A percentile compares a stretch with the other conserved stretches of the same genome.
phyloP scores from a whole-genome alignment of 1,140 invertebrate genomes.

The Brachionus plicatilis region DNA sequence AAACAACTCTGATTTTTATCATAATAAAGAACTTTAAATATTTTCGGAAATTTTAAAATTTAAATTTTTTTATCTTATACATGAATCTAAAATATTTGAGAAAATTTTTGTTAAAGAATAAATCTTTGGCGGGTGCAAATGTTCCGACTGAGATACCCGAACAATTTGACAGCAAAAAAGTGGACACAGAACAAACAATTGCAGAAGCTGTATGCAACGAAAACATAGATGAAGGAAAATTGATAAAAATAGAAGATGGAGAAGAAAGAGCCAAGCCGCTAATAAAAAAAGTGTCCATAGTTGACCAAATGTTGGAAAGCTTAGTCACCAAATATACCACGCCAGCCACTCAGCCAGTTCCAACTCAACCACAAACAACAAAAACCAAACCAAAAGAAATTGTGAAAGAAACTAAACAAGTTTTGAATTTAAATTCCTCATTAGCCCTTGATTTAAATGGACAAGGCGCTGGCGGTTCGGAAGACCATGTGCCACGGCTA shows the following conservation, averaged over 20 bases:
- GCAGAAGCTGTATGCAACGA: background rate
- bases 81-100: background rate
- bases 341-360: background rate
- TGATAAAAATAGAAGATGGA: background rate
- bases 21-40: too few relatives aligned
- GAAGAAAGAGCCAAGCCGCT: background rate
- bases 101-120: background rate
- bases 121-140: background rate
- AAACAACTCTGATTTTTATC: too few relatives aligned
- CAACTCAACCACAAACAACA: background rate
- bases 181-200: background rate
- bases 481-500: background rate
- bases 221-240: background rate
- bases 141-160: background rate
- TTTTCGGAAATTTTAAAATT: too few relatives aligned
- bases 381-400: background rate
- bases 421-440: background rate
- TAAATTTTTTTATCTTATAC: too few relatives aligned
- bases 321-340: slow-evolving; percentile 11
- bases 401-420: background rate
- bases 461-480: background rate
- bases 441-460: background rate
- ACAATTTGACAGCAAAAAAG: background rate
- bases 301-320: slow-evolving; percentile 7
- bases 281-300: background rate